Evolutionary conservation across 2,113 vertebrate species (phyloP), one percentile per base, ranked within the genome.

Genomic region (Festucalex cinctus): DNA sequence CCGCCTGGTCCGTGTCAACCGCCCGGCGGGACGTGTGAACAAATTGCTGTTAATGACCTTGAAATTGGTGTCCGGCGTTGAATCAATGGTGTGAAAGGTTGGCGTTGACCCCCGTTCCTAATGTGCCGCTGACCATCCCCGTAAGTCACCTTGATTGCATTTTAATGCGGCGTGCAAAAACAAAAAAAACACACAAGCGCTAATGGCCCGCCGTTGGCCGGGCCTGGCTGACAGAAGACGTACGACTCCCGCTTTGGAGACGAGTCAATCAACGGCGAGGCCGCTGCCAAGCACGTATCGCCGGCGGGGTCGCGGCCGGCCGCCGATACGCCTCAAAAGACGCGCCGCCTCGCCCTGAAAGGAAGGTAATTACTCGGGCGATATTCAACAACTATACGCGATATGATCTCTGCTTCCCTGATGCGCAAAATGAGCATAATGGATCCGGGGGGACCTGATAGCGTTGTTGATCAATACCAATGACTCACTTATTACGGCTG

Each of bases 91-190:
- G 63, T 78, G 84, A 83, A 76, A 86, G 78, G 73, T 73, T 76
- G 60, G n/a, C 75, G 80, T 66, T 73, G 80, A 83, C 83, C 75
- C 66, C 24, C n/a, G n/a, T 66, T 70, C 79, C 80, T 69, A 70
- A 82, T 83, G 82, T 68, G 28, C 68, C 80, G 53, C 74, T 74
- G 82, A 88, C 81, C 79, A 78, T n/a, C n/a, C 83, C 54, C 72
- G 85, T 88, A 79, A 80, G 81, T 88, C 86, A 88, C 73, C 36
- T 61, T 86, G 85, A 88, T 84, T 77, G 81, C 79, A 76, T 86
- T 88, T 85, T 85, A 90, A 90, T 85, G 84, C 80, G 73, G 79
- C 74, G 82, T 57, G 54, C 28, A 22, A 36, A 64, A 74, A 75
- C 82, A 81, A 22, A 36, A 64, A 74, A 75, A 83, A 81, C 78